Percentiles rank a stretch among this genome's conserved stretches.
Evolutionary conservation across 2,888 invertebrate genomes (phyloP).

Genomic region (Drosophila multiciliata): DNA sequence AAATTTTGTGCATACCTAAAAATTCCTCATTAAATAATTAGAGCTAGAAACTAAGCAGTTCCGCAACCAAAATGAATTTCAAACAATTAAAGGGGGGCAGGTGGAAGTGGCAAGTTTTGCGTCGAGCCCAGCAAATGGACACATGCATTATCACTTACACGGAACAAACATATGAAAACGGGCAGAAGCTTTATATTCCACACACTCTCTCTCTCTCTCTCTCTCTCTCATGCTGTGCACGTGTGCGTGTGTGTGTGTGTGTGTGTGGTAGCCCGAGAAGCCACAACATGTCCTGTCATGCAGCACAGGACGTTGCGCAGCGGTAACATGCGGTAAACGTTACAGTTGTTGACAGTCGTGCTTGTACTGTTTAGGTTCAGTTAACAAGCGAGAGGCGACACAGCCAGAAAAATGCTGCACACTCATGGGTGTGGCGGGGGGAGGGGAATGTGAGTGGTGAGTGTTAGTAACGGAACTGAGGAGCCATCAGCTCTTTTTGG

Average conservation of each 20-base stretch:
- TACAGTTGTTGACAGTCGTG: constrained; percentile 79
- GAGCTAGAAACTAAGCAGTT: constrained; percentile 10
- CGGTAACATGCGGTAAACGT: constrained; percentile 79
- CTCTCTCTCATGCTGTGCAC: constrained; percentile 2
- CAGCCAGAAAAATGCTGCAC: constrained; percentile 53
- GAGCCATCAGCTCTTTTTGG: constrained; percentile 48
- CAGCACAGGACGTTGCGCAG: constrained; percentile 72
- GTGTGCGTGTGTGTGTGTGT: constrained; percentile 22
- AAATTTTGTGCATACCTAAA: neutral
- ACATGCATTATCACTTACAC: constrained; percentile 62
- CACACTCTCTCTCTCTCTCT: neutral
- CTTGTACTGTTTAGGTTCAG: constrained; percentile 81
- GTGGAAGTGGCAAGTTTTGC: neutral
- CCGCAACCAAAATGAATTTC: constrained; percentile 55
- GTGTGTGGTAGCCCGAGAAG: constrained; percentile 64
- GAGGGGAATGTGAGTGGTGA: neutral
- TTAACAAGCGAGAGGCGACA: constrained; percentile 68
- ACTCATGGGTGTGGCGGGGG: too few species aligned
- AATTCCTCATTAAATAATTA: neutral
- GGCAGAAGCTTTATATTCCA: constrained; percentile 21
- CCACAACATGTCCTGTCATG: constrained; percentile 81
- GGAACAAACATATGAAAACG: constrained; percentile 63
- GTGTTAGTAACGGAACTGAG: neutral
- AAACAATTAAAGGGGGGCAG: constrained; percentile 57
- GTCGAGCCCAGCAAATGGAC: constrained; percentile 49